phyloP scores from a whole-genome alignment of 2,113 vertebrate species.

The Furnarius figulus region DNA sequence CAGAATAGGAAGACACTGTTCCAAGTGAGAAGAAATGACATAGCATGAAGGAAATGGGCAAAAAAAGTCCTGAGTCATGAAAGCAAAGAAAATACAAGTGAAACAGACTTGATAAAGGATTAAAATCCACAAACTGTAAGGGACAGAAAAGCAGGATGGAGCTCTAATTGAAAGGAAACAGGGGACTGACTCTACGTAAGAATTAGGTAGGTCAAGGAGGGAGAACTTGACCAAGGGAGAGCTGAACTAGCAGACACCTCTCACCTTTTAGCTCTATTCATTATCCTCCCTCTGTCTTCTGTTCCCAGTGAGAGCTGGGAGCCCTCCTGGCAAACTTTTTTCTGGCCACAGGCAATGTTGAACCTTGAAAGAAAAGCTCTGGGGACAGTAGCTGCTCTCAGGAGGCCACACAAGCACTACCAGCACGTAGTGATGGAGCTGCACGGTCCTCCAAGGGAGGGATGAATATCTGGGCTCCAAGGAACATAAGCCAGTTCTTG shows the following conservation, averaged over 20 bases:
- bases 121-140: not conserved
- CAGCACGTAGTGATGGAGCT: not conserved
- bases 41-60: not conserved
- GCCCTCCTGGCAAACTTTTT: not conserved
- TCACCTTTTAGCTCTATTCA: not conserved
- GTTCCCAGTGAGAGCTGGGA: not conserved
- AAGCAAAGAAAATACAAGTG: slow-evolving; percentile 4
- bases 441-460: not conserved
- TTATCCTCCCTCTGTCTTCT: not conserved
- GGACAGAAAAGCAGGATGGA: not conserved
- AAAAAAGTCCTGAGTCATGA: slow-evolving; percentile 28
- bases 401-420: not conserved
- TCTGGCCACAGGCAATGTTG: not conserved
- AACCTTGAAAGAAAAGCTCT: not conserved
- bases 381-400: not conserved
- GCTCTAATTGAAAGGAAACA: slow-evolving; percentile 34
- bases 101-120: not conserved
- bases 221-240: not conserved
- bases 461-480: not conserved
- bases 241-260: not conserved
- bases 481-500: not conserved
- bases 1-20: slow-evolving; percentile 6
- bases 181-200: not conserved
- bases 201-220: not conserved
- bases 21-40: slow-evolving; percentile 37